Evolutionary conservation across 92 coral and sea anemone genomes (phyloP).

Genomic region (Desmophyllum pertusum): DNA sequence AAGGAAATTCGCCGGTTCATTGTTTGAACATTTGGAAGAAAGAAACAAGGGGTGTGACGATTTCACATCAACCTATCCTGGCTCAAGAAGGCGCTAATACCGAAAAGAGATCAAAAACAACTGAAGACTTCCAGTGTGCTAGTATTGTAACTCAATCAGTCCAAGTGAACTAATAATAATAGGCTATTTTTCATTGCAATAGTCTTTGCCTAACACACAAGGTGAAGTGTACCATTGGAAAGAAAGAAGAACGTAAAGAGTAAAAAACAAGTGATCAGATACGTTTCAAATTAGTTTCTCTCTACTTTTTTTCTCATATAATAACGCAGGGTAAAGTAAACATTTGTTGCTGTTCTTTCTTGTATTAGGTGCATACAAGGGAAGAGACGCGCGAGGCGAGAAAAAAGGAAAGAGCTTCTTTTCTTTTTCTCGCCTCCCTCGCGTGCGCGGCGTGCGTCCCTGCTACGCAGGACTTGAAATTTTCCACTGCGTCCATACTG

Average conservation of each 20-base stretch:
- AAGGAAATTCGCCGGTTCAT: constrained; percentile 3
- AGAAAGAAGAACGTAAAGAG: neutral
- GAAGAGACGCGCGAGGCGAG: no score
- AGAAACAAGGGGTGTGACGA: neutral
- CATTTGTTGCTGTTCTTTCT: neutral
- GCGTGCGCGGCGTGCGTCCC: no score
- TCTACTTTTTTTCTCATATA: neutral
- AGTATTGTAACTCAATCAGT: neutral
- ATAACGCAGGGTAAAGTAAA: neutral
- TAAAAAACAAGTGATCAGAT: neutral
- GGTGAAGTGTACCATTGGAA: no score
- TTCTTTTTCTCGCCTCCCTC: no score
- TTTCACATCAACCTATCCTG: neutral
- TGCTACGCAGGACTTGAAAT: no score
- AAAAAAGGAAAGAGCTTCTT: no score
- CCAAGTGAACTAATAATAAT: neutral
- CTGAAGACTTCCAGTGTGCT: neutral
- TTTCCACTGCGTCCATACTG: no score
- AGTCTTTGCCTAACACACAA: no score
- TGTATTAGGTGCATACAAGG: no score
- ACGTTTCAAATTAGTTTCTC: neutral
- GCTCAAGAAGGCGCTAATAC: neutral
- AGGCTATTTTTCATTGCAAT: no score
- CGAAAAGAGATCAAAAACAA: neutral
- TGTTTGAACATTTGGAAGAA: neutral